Conservation (phyloP, 92 coral and sea anemone species). For the Parazoanthus swiftii region DNA sequence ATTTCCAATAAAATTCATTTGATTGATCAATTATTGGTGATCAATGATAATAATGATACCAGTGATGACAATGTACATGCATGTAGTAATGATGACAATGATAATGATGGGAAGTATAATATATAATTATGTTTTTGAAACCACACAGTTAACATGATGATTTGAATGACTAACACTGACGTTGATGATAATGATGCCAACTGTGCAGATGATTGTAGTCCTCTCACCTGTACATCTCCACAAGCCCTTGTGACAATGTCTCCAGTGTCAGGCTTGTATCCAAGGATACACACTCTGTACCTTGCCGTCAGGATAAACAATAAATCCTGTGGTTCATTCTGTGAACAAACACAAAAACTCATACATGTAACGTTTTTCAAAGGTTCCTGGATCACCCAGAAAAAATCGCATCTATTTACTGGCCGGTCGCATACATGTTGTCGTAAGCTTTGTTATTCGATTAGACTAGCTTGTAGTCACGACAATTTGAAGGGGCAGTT, state of each 20-base stretch:
- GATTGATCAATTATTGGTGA: background rate
- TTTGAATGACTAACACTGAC: background rate
- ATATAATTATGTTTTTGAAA: too few species aligned
- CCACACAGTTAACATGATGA: background rate
- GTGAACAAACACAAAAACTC: background rate
- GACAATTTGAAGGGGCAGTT: too few species aligned
- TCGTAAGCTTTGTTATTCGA: too few species aligned
- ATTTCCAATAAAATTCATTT: too few species aligned
- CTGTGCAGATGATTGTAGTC: too few species aligned
- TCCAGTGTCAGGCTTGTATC: conserved; percentile 84
- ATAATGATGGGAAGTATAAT: too few species aligned
- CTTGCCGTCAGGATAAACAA: conserved; percentile 89
- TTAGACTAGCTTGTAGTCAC: too few species aligned
- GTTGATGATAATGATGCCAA: background rate
- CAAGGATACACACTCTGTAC: conserved; percentile 89
- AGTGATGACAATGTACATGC: too few species aligned
- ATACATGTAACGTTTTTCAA: too few species aligned
- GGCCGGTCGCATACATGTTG: too few species aligned
- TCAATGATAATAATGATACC: background rate
- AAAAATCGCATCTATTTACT: too few species aligned
- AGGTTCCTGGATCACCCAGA: too few species aligned
- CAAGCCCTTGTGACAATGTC: conserved; percentile 96
- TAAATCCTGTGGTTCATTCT: conserved; percentile 95
- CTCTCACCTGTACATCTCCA: conserved; percentile 95
- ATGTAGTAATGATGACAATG: background rate